These are phyloP conservation scores for Trachymyrmex septentrionalis DNA, from an alignment of 1,140 invertebrate genomes.

Conservation along the genomic window DNA sequence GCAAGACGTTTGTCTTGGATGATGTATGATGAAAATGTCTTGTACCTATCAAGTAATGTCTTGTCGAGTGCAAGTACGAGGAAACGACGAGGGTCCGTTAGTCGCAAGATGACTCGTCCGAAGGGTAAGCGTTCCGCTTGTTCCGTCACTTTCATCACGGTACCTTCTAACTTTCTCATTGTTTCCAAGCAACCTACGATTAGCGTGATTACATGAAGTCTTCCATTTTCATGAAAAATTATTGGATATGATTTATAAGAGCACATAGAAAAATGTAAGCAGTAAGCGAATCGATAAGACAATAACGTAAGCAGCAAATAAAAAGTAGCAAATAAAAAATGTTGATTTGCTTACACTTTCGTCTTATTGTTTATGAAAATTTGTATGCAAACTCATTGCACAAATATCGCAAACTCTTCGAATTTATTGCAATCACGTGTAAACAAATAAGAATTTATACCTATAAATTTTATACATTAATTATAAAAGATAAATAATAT, in stretches of 20 bases:
- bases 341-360: too few relatives aligned
- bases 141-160: constrained; percentile 20
- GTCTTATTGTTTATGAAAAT: too few relatives aligned
- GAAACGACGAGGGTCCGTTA: constrained; percentile 76
- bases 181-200: constrained; percentile 80
- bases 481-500: not conserved
- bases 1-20: constrained; percentile 42
- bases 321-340: too few relatives aligned
- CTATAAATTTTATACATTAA: not conserved
- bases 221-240: constrained; percentile 22
- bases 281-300: too few relatives aligned
- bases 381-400: too few relatives aligned
- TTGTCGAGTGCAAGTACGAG: constrained; percentile 61
- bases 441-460: not conserved
- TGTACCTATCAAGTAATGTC: constrained; percentile 69
- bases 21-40: constrained; percentile 74
- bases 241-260: not conserved
- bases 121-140: constrained; percentile 69
- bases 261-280: too few relatives aligned
- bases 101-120: constrained; percentile 76
- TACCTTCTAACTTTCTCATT: constrained; percentile 72
- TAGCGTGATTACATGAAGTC: constrained; percentile 75
- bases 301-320: too few relatives aligned
- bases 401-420: not conserved
- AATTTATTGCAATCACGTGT: not conserved